Evolutionary conservation across 2,113 vertebrate genomes (phyloP), one percentile per base, ranked within the genome.

Genomic region (Paracanthobrama guichenoti): DNA sequence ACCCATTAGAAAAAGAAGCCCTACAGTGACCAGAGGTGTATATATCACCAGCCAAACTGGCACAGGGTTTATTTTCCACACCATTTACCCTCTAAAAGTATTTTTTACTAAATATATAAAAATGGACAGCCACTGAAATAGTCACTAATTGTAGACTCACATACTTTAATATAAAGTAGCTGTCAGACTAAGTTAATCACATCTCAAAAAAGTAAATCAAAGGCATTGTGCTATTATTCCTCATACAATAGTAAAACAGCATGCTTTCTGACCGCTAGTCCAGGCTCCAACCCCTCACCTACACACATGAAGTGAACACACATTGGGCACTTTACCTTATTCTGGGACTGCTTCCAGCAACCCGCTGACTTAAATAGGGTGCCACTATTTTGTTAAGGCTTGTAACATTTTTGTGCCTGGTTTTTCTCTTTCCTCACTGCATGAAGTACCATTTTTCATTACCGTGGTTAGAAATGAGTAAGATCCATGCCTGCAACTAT

Each of bases 391-490:
- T 86, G 72, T 87, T 88, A 67, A 73, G 87, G 83, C 88, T 89
- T 86, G 90, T 94, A 94, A 93, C 93, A 93, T 89, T 90, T 86
- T 79, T 62, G 86, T 82, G 85, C 88, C 89, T 90, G 87, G 74
- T 82, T 91, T 85, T 93, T 92, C 82, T 89, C 89, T 89, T 87
- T 62, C 87, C 84, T 85, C 90, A 79, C 91, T 90, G 89, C 92
- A 93, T 90, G 90, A 92, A 91, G 91, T 90, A 73, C 93, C 87
- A 89, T 93, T 93, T 91, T 90, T 94, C 91, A 92, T 91, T 90
- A 91, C 88, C 92, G 92, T 84, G 91, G 91, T 89, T 86, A 86
- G 90, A 89, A 90, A 91, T 90, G 84, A 89, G 87, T 90, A 89
- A 12, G 44, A 55, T 80, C 72, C 80, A 80, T 90, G 92, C 91